Conservation (phyloP, 2,113 vertebrate species). For the Mystacornis crossleyi region DNA sequence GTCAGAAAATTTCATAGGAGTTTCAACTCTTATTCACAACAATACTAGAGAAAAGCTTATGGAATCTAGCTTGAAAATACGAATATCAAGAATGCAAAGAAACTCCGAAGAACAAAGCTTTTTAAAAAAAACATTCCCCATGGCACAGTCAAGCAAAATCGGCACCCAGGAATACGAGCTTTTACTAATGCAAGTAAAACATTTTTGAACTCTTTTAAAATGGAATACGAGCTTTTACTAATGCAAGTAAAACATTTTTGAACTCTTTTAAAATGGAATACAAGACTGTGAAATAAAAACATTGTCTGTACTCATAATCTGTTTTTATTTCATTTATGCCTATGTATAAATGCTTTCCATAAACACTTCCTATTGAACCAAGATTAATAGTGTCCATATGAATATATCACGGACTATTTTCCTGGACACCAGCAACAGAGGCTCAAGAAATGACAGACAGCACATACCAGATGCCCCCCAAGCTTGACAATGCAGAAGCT, state of each 20-base stretch:
- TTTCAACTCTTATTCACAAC: background rate
- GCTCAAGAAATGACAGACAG: background rate
- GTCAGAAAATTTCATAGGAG: background rate
- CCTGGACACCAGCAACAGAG: background rate
- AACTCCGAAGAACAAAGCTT: background rate
- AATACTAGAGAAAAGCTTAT: background rate
- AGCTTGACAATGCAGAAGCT: background rate
- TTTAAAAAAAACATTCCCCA: background rate
- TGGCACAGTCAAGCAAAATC: background rate
- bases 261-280: background rate
- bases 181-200: background rate
- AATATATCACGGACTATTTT: background rate
- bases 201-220: background rate
- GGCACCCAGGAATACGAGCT: accelerated
- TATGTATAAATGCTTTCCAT: background rate
- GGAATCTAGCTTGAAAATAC: background rate
- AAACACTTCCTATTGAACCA: background rate
- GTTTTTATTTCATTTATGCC: background rate
- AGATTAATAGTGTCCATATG: background rate
- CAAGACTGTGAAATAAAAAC: background rate
- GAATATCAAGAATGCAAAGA: background rate
- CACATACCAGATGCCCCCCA: background rate
- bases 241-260: background rate
- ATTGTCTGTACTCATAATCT: background rate
- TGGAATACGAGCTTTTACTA: background rate